Evolutionary conservation across 1,140 invertebrate genomes (phyloP), one percentile per base, ranked within the genome.

Genomic region (Cotesia glomerata): DNA sequence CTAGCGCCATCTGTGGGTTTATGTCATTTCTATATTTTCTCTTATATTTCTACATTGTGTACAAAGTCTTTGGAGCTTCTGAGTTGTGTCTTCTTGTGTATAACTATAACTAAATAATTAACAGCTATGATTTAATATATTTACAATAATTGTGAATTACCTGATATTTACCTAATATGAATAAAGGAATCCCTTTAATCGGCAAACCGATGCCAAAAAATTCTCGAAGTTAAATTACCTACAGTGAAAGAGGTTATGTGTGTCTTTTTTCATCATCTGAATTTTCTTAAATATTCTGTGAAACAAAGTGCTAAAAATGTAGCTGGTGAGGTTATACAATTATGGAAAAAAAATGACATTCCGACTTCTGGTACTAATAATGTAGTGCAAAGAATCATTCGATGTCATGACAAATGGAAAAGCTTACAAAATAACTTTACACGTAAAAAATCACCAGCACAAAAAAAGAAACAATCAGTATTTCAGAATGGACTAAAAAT

Each of bases 221-320:
- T 18, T 18, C 18, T 18, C 2, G 18, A 18, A 18, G 0, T 18
- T 18, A 18, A 18, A 18, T 18, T 18, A 18, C 65, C 39, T 32
- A 54, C 65, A 16, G 65, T 68, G n/a, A 68, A 68, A 68, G 65
- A 54, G 65, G 65, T 68, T 68, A 68, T 68, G 65, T 32, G 45
- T 54, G 65, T 68, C 13, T 68, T 68, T 68, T 68, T 68, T 35
- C 32, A 68, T 18, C 65, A 68, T 32, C 65, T 18, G 5, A 68
- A 68, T 16, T 39, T 68, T 52, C 32, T 68, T 7, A 68, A 68
- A 34, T 68, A 35, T 68, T 32, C 65, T 2, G 26, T 68, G n/a
- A 68, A 54, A 68, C 45, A 68, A 54, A 68, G 65, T 68, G 65
- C 65, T 54, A 52, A 68, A 68, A 68, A 68, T 68, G 7, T 45